Conservation (phyloP, 1,140 invertebrate genomes). For the Spodoptera frugiperda region DNA sequence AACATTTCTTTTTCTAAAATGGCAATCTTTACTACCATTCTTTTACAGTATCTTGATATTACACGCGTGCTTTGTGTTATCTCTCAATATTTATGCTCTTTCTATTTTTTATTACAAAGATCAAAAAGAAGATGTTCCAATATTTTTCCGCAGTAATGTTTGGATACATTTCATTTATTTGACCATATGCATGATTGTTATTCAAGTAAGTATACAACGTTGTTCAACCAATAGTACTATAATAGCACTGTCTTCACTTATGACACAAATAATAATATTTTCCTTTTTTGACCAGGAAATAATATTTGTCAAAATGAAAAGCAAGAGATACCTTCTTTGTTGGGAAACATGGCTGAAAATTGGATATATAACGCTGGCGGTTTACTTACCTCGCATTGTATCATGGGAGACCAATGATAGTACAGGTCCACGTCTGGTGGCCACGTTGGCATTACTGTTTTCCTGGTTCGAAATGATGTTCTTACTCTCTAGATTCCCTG, state of each 20-base stretch:
- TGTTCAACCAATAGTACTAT: neutral
- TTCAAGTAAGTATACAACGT: slow-evolving; percentile 72
- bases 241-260: neutral
- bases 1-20: slow-evolving; percentile 87
- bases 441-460: slow-evolving; percentile 83
- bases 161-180: slow-evolving; percentile 74
- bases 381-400: slow-evolving; percentile 64
- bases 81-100: slow-evolving; percentile 74
- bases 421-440: slow-evolving; percentile 81
- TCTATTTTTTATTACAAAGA: slow-evolving; percentile 79
- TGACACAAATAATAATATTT: neutral
- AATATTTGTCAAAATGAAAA: slow-evolving; percentile 78
- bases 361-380: slow-evolving; percentile 68
- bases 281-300: slow-evolving; percentile 82
- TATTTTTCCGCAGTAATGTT: slow-evolving; percentile 59
- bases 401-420: slow-evolving; percentile 51
- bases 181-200: slow-evolving; percentile 66
- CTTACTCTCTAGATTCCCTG: slow-evolving; percentile 85
- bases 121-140: slow-evolving; percentile 60
- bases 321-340: slow-evolving; percentile 78
- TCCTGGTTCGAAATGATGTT: slow-evolving; percentile 87
- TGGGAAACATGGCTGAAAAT: slow-evolving; percentile 85
- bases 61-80: slow-evolving; percentile 82
- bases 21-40: slow-evolving; percentile 83
- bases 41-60: slow-evolving; percentile 85